Evolutionary conservation across 2,113 vertebrate genomes (phyloP).

Genomic region (Bombycilla garrulus): DNA sequence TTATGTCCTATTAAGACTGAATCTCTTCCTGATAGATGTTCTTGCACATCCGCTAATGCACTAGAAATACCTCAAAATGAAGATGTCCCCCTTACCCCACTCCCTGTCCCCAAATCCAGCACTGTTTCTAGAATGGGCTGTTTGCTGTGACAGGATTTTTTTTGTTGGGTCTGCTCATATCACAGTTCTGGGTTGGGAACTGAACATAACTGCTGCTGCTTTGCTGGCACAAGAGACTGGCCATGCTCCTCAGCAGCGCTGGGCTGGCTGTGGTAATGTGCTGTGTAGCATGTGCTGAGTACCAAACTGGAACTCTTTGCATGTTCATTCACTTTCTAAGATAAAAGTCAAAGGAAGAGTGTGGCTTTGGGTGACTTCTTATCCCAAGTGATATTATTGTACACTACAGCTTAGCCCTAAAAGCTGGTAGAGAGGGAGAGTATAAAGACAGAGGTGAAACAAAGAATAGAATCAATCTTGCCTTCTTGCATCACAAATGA

Average conservation of each 20-base stretch:
- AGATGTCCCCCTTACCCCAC: not conserved
- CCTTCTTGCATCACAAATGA: not conserved
- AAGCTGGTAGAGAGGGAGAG: not conserved
- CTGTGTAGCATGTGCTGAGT: not conserved
- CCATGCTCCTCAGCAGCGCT: rapidly evolving
- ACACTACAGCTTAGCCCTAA: not conserved
- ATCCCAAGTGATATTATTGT: not conserved
- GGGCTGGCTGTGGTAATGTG: not conserved
- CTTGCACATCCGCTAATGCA: not conserved
- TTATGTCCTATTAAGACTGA: not conserved
- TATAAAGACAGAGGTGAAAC: not conserved
- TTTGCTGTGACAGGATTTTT: not conserved
- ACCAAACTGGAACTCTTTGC: not conserved
- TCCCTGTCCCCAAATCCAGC: not conserved
- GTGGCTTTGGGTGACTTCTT: not conserved
- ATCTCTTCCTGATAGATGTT: not conserved
- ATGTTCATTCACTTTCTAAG: not conserved
- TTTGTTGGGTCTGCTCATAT: not conserved
- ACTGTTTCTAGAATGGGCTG: not conserved
- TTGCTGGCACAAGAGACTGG: not conserved
- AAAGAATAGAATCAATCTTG: not conserved
- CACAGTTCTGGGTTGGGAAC: not conserved
- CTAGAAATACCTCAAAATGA: not conserved
- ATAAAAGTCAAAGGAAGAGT: not conserved
- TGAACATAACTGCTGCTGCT: not conserved